These are phyloP conservation scores for Dasypogon diadema DNA, from an alignment of 2,888 invertebrate genomes.

Conservation along the genomic window DNA sequence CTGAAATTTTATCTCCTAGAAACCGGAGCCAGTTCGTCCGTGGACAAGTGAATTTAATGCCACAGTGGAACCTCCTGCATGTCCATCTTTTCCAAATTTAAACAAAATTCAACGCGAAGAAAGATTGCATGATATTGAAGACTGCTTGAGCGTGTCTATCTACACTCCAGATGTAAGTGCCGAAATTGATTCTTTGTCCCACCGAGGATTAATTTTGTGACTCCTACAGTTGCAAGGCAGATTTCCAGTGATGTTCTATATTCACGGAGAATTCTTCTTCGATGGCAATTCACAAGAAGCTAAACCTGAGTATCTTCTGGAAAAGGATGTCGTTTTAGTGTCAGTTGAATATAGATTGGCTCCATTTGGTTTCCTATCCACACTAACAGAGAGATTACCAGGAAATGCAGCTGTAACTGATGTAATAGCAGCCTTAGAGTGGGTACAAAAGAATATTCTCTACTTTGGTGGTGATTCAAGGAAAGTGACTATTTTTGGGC, in stretches of 20 bases:
- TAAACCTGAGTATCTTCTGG: conserved; percentile 68
- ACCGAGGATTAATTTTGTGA: background rate
- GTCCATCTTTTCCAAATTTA: conserved; percentile 65
- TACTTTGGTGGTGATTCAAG: conserved; percentile 70
- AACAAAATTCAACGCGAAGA: conserved; percentile 60
- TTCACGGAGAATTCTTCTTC: conserved; percentile 69
- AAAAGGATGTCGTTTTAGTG: conserved; percentile 69
- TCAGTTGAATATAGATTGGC: conserved; percentile 70
- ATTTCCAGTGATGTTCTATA: conserved; percentile 68
- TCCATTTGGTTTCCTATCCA: conserved; percentile 71
- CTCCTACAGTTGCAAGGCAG: conserved; percentile 57
- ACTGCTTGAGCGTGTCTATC: conserved; percentile 64
- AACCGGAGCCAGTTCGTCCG: conserved; percentile 39
- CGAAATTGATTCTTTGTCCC: background rate
- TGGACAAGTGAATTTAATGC: conserved; percentile 60
- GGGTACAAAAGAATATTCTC: conserved; percentile 70
- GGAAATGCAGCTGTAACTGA: conserved; percentile 73
- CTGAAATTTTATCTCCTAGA: conserved; percentile 5
- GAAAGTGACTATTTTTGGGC: conserved; percentile 70
- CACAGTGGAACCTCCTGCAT: conserved; percentile 60
- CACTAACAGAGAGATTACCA: conserved; percentile 69
- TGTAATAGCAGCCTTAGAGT: conserved; percentile 69
- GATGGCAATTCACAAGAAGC: conserved; percentile 66
- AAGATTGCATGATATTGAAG: conserved; percentile 62
- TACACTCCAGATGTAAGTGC: conserved; percentile 62